Evolutionary conservation across 2,113 vertebrate genomes (phyloP).

Genomic region (Nesoenas mayeri): DNA sequence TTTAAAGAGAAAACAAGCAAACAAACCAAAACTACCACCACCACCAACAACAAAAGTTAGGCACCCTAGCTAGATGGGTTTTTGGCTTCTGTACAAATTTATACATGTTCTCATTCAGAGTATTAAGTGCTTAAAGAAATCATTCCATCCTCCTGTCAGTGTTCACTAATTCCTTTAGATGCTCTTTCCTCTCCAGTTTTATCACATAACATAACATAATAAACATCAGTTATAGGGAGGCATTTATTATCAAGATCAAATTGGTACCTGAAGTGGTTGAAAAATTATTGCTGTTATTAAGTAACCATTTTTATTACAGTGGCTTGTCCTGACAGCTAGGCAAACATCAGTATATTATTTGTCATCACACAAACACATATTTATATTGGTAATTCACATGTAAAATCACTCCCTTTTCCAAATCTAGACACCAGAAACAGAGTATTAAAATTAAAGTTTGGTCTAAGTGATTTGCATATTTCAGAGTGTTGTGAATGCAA

Average conservation of each 20-base stretch:
- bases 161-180: neutral
- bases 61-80: neutral
- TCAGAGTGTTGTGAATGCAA: neutral
- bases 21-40: too few relatives aligned
- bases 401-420: neutral
- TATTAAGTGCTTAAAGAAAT: neutral
- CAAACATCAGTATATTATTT: neutral
- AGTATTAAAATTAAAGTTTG: neutral
- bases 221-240: neutral
- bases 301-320: neutral
- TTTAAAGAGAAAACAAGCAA: neutral
- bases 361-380: neutral
- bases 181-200: neutral
- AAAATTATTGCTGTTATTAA: neutral
- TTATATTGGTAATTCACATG: neutral
- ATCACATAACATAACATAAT: neutral
- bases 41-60: neutral
- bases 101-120: neutral
- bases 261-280: neutral
- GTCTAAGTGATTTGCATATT: neutral
- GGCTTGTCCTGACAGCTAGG: neutral
- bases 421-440: neutral
- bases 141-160: neutral
- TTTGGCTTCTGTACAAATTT: neutral
- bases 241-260: neutral